phyloP scores from a whole-genome alignment of 1,140 invertebrate genomes.

The Apis cerana region DNA sequence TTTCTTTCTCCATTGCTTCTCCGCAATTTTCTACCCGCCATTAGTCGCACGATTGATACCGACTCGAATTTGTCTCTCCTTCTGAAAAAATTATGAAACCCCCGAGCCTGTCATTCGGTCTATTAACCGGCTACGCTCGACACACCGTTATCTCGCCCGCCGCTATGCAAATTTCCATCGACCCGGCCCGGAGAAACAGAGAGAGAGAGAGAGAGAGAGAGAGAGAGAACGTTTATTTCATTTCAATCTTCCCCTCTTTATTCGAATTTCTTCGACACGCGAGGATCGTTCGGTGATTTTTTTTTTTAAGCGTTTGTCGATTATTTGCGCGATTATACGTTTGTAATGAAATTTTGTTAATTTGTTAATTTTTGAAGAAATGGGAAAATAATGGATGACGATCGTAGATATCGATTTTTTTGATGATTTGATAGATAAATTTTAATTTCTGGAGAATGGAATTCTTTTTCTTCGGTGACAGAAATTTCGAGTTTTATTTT shows the following conservation, averaged over 20 bases:
- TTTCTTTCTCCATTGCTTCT: slow-evolving; percentile 13
- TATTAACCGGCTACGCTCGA: slow-evolving; percentile 39
- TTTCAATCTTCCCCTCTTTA: neutral
- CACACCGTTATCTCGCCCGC: slow-evolving; percentile 38
- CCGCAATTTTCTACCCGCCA: slow-evolving; percentile 60
- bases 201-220: neutral
- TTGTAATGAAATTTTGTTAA: neutral
- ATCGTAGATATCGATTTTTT: too few species aligned
- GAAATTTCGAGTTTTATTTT: too few species aligned
- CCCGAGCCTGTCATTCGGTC: slow-evolving; percentile 39
- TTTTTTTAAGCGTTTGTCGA: neutral
- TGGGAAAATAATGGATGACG: neutral
- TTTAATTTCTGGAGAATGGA: too few species aligned
- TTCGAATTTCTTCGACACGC: neutral
- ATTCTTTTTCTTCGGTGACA: too few species aligned
- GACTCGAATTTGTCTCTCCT: slow-evolving; percentile 61
- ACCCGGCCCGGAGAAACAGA: neutral
- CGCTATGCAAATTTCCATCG: slow-evolving; percentile 47
- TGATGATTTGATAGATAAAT: too few species aligned
- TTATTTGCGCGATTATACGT: neutral
- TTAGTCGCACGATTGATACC: slow-evolving; percentile 64
- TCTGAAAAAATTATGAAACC: slow-evolving; percentile 63
- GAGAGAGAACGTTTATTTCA: slow-evolving; percentile 19
- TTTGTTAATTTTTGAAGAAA: neutral
- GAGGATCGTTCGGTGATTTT: neutral